phyloP scores from a whole-genome alignment of 2,113 vertebrate genomes.

The Nothocercus nigrocapillus region DNA sequence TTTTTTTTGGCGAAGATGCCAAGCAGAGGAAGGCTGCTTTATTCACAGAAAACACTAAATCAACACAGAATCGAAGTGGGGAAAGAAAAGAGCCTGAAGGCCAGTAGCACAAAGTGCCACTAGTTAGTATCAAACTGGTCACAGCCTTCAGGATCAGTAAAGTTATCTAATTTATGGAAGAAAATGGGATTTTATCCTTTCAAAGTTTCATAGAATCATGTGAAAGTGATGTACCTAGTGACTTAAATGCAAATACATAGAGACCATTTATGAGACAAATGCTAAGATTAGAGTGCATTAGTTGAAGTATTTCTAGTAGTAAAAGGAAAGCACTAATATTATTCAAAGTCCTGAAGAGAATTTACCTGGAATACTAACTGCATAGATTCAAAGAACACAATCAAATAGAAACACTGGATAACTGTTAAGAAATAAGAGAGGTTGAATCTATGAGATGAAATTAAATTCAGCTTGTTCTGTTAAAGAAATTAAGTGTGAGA shows the following conservation, averaged over 20 bases:
- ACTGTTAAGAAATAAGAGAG: neutral
- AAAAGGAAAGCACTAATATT: neutral
- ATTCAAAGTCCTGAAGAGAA: neutral
- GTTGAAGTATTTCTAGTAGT: neutral
- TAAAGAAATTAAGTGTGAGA: neutral
- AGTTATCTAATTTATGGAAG: neutral
- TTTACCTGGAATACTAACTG: neutral
- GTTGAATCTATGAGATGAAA: neutral
- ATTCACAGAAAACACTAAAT: neutral
- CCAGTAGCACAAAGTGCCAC: neutral
- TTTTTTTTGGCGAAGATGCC: too few species aligned
- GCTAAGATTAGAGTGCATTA: neutral
- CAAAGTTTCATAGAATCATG: neutral
- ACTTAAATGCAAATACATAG: neutral
- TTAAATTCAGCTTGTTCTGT: neutral
- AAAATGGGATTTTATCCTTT: neutral
- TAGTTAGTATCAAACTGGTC: neutral
- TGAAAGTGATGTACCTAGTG: neutral
- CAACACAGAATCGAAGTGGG: neutral
- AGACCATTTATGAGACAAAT: neutral
- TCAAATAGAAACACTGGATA: neutral
- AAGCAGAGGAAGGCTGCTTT: neutral
- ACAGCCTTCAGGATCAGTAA: neutral
- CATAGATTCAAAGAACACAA: neutral
- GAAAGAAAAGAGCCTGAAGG: neutral